A percentile compares a stretch with the other conserved stretches of the same genome.
Conservation (phyloP, 2,797 vertebrate species). For the Tympanoctomys barrerae region DNA sequence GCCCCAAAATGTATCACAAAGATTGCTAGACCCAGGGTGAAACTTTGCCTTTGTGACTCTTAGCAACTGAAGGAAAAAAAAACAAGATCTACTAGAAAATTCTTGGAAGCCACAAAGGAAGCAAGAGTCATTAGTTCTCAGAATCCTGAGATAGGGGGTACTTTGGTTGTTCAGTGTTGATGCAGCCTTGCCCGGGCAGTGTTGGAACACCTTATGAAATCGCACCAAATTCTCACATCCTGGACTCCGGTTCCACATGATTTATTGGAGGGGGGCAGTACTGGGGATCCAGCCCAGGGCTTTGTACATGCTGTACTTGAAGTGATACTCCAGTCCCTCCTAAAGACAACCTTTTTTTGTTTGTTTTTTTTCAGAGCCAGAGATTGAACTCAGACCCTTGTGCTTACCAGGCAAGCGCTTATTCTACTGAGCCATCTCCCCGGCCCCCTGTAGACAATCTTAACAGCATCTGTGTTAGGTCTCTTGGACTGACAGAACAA, state of each 20-base stretch:
- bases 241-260: too few species aligned
- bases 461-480: not conserved
- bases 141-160: not conserved
- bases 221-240: too few species aligned
- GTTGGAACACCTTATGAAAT: not conserved
- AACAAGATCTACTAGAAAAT: not conserved
- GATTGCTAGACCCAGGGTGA: not conserved
- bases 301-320: too few species aligned
- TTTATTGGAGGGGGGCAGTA: too few species aligned
- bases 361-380: too few species aligned
- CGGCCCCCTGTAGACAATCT: not conserved
- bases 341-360: not conserved
- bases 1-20: not conserved
- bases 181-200: not conserved
- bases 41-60: not conserved
- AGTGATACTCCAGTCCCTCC: too few species aligned
- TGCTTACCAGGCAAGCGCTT: too few species aligned
- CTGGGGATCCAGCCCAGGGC: too few species aligned
- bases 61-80: not conserved
- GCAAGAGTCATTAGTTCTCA: not conserved
- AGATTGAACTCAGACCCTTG: too few species aligned
- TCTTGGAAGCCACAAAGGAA: not conserved
- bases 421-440: too few species aligned
- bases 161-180: rapidly evolving
- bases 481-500: not conserved